Conservation (phyloP, 2,888 invertebrate species). For the Tenthredo distinguenda region DNA sequence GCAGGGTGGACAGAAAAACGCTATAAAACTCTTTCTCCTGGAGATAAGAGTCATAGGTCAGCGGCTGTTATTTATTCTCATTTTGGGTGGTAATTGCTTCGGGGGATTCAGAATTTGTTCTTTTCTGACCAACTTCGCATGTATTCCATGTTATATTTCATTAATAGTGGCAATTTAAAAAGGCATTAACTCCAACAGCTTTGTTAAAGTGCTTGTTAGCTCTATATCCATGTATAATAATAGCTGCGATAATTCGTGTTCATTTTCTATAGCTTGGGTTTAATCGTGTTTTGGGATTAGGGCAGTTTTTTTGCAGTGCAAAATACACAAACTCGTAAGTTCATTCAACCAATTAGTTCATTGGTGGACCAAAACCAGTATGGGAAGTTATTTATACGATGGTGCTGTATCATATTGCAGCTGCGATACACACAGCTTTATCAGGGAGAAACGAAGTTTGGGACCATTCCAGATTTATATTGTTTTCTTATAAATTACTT, state of each 20-base stretch:
- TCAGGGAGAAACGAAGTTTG: background rate
- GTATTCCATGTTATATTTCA: constrained; percentile 40
- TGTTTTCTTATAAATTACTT: background rate
- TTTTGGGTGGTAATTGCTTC: background rate
- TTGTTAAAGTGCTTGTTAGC: constrained; percentile 48
- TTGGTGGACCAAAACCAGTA: constrained; percentile 31
- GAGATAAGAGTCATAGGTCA: background rate
- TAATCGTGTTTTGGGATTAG: constrained; percentile 23
- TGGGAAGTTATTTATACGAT: constrained; percentile 20
- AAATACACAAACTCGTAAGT: background rate
- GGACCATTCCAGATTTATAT: constrained; percentile 20
- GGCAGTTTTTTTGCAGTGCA: constrained; percentile 23
- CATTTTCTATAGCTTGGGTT: constrained; percentile 24
- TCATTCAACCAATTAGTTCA: constrained; percentile 39
- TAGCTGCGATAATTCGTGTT: constrained; percentile 15
- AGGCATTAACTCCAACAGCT: constrained; percentile 43
- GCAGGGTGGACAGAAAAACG: background rate
- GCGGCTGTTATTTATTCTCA: background rate
- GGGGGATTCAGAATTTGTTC: constrained; percentile 6
- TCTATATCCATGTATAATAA: constrained; percentile 1
- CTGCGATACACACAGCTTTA: background rate
- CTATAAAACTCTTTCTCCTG: background rate
- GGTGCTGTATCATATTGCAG: background rate
- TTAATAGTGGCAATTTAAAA: constrained; percentile 32
- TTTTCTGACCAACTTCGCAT: constrained; percentile 48